Base-by-base conservation (phyloP, 2,113 vertebrate genomes). In the Natator depressus region DNA sequence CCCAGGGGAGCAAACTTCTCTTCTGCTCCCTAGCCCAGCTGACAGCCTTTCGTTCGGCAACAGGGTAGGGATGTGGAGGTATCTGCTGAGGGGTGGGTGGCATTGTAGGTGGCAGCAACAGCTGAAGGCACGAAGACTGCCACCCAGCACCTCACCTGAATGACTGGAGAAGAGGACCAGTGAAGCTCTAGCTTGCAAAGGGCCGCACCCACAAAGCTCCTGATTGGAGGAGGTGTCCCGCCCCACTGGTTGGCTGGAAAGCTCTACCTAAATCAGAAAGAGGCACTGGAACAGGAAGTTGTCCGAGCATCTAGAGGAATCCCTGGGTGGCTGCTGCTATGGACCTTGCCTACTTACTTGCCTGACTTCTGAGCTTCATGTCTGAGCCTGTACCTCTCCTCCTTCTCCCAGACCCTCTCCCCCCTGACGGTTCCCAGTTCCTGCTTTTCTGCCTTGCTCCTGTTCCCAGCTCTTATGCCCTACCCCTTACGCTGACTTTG, bases 401-500 rank as follows among this genome's bases (percentile, higher is more conserved):
- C 17, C 65, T n/a, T 10, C 35, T 20, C 5, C 31, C 27, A 59
- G 57, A 59, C 27, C 57, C 55, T 11, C 65, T 13, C 14, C 29
- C 13, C 59, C 14, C 14, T 7, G 3, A 8, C 62, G 2, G 13
- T 35, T 38, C 35, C 65, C 9, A n/a, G 17, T 69, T 69, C 65
- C 35, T 38, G 62, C 31, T n/a, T 65, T 65, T 3, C 57, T 42
- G 51, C 57, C 79, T 91, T 93, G 14, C 17, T 89, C 38, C 85
- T 92, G 49, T 78, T 51, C 12, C 25, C 55, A 0, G 1, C 53
- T 94, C 38, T 76, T 12, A 47, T n/a, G 78, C 80, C 80, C 54
- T 2, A 69, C 10, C 5, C 1, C n/a, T 0, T 0, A 8, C 42
- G n/a, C 49, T 90, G 80, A 51, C 42, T 1, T 82, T 27, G 59